Evolutionary conservation across 1,140 invertebrate genomes (phyloP), one percentile per base, ranked within the genome.

Genomic region (Augochlora pura): DNA sequence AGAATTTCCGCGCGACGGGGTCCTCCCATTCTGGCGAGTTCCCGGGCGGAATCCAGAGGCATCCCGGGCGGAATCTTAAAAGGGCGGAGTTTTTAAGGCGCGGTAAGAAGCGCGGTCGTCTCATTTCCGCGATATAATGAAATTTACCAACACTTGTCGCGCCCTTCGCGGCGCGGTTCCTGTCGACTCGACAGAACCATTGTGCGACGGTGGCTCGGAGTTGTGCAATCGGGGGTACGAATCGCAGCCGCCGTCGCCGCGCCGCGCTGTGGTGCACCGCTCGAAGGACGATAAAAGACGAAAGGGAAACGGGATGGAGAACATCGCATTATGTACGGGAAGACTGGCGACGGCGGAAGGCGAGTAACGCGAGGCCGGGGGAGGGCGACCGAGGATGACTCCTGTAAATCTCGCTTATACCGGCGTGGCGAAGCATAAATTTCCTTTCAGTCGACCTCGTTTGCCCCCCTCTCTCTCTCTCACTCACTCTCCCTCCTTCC

Each of bases 371-470:
- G 4, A 4, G 70, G 38, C 80, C 27, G 21, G 10, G n/a, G 12
- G 21, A 2, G 42, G 7, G 2, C 21, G 38, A 42, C 32, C 32
- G 60, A 59, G 42, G 49, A 32, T 8, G 46, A 62, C 64, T 18
- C 64, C 68, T 73, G 72, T 84, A 84, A 85, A 79, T 76, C 75
- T 85, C 62, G 62, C 21, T 32, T 39, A 52, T 81, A 69, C 60
- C 73, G 60, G 42, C 83, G 74, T 85, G 83, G 84, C 75, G 79
- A 85, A 71, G 84, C 82, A 86, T 86, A 86, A 86, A 86, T 86
- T 85, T 83, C 79, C 80, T 82, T 82, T 82, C 62, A 62, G 49
- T 68, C 82, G 69, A 80, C 46, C 67, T 84, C 42, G 64, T 16
- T 16, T 38, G 32, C 49, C 32, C 42, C 49, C 9, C 60, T 3